Conservation (phyloP, 2,113 vertebrate species). For the Oreamnos americanus region DNA sequence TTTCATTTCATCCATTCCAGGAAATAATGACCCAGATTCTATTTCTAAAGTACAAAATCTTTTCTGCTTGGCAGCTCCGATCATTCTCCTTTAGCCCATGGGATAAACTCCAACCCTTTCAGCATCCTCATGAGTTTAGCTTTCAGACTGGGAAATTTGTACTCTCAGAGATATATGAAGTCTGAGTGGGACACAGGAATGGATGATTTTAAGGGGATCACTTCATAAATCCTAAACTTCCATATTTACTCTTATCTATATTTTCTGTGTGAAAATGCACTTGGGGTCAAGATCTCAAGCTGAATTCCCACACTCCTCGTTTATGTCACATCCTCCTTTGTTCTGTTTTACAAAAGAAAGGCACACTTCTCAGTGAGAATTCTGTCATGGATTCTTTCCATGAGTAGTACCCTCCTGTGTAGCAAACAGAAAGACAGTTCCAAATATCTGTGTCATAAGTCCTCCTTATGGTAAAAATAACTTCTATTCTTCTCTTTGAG, state of each 20-base stretch:
- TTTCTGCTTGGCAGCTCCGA: neutral
- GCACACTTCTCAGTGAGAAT: neutral
- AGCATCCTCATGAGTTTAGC: neutral
- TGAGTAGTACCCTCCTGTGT: neutral
- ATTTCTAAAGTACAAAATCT: slow-evolving; percentile 1
- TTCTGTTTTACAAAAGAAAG: slow-evolving; percentile 13
- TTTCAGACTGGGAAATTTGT: neutral
- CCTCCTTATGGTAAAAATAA: neutral
- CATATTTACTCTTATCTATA: neutral
- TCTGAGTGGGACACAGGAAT: neutral
- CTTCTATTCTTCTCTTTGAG: neutral
- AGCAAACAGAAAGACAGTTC: slow-evolving; percentile 11
- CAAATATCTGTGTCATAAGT: neutral
- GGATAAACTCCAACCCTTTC: neutral
- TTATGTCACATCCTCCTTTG: slow-evolving; percentile 1
- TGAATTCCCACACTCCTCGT: neutral
- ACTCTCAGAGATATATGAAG: neutral
- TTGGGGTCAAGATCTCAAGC: neutral
- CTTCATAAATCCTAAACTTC: slow-evolving; percentile 16
- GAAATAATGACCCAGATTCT: neutral
- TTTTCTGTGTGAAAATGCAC: slow-evolving; percentile 30
- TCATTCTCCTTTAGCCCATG: neutral
- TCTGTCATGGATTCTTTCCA: neutral
- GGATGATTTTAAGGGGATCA: neutral
- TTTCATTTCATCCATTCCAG: neutral